Evolutionary conservation across 2,113 vertebrate species (phyloP).

Genomic region (Scomber japonicus): DNA sequence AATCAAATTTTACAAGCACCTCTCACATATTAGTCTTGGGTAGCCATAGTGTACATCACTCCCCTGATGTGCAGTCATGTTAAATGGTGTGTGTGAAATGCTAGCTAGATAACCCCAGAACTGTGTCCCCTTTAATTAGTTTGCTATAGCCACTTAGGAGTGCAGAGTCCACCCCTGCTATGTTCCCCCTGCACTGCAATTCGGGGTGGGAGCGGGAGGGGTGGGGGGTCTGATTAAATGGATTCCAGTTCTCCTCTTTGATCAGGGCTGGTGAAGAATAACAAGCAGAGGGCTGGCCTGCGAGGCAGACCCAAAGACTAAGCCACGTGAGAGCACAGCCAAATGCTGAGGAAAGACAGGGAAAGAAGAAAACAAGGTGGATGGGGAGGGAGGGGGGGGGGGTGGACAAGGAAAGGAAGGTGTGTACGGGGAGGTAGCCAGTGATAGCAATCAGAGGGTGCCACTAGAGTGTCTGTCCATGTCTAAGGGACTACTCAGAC

Average conservation of each 20-base stretch:
- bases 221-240: slow-evolving; percentile 78
- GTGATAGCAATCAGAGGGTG: slow-evolving; percentile 65
- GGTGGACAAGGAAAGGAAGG: slow-evolving; percentile 9
- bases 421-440: neutral
- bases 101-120: slow-evolving; percentile 48
- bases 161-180: slow-evolving; percentile 57
- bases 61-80: slow-evolving; percentile 53
- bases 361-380: neutral
- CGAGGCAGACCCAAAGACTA: slow-evolving; percentile 71
- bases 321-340: slow-evolving; percentile 72
- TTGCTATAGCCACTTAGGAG: slow-evolving; percentile 71
- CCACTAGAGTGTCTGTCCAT: slow-evolving; percentile 57
- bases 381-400: neutral
- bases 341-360: slow-evolving; percentile 59
- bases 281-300: slow-evolving; percentile 79
- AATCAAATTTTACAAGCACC: slow-evolving; percentile 35
- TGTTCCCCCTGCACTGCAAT: slow-evolving; percentile 64
- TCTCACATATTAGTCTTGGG: slow-evolving; percentile 23
- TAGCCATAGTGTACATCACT: slow-evolving; percentile 20
- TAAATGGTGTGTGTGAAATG: slow-evolving; percentile 67
- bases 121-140: slow-evolving; percentile 68
- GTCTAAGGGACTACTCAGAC: slow-evolving; percentile 41
- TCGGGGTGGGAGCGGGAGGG: slow-evolving; percentile 25
- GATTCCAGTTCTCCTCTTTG: slow-evolving; percentile 84
- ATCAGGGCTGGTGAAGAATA: slow-evolving; percentile 83